These are phyloP conservation scores for Anolis carolinensis DNA, from an alignment of 2,113 vertebrate species.

Conservation along the genomic window DNA sequence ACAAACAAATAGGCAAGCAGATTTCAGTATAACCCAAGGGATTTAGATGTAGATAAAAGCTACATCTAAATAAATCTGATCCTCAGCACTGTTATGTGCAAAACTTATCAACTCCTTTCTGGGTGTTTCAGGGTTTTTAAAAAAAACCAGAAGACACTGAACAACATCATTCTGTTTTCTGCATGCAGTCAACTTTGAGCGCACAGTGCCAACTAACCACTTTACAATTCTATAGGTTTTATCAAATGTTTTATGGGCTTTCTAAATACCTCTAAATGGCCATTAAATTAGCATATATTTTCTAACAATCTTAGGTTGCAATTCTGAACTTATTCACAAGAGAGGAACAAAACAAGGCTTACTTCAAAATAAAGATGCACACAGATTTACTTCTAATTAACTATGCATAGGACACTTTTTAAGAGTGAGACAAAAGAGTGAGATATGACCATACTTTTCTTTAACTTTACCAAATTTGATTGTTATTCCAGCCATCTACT, in stretches of 20 bases:
- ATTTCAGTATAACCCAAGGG: slow-evolving; percentile 65
- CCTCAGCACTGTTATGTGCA: slow-evolving; percentile 58
- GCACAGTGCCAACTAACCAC: slow-evolving; percentile 74
- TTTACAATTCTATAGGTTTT: slow-evolving; percentile 60
- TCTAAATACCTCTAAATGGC: slow-evolving; percentile 45
- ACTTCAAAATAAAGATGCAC: not conserved
- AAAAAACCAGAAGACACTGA: not conserved
- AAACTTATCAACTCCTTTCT: slow-evolving; percentile 74
- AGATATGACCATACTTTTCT: slow-evolving; percentile 40
- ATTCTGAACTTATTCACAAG: not conserved
- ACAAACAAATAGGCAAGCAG: slow-evolving; percentile 60
- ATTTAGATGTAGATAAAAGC: slow-evolving; percentile 73
- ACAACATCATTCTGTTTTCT: slow-evolving; percentile 73
- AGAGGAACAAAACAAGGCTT: not conserved
- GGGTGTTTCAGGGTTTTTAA: slow-evolving; percentile 54
- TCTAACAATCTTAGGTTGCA: not conserved
- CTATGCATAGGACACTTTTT: too few species aligned
- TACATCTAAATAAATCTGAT: slow-evolving; percentile 64
- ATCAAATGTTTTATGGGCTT: slow-evolving; percentile 57
- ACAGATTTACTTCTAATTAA: too few species aligned
- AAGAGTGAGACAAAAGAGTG: not conserved
- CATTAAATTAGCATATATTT: slow-evolving; percentile 7
- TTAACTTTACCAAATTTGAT: slow-evolving; percentile 30
- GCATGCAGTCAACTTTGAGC: slow-evolving; percentile 72
- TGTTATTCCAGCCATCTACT: slow-evolving; percentile 22